Evolutionary conservation across 2,113 vertebrate genomes (phyloP).

Genomic region (Alethe castanea): DNA sequence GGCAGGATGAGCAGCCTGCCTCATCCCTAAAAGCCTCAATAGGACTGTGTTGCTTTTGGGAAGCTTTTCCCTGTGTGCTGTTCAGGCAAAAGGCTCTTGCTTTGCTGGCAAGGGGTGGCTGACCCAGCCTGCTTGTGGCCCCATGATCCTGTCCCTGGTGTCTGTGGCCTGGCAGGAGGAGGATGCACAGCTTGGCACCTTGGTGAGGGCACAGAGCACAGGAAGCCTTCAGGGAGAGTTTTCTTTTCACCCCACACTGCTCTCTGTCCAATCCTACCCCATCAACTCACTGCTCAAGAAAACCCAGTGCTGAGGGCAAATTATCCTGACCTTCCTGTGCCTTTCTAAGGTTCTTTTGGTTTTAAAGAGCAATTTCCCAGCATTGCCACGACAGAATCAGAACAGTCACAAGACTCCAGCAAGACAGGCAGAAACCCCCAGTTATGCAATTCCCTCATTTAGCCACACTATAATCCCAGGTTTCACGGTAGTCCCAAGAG

Average conservation of each 20-base stretch:
- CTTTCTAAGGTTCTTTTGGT: not conserved
- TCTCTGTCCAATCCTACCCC: not conserved
- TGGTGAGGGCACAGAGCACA: not conserved
- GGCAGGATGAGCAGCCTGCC: not conserved
- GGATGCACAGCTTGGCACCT: not conserved
- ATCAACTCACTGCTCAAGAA: not conserved
- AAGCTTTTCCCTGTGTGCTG: not conserved
- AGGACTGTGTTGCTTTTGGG: not conserved
- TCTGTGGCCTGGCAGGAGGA: not conserved
- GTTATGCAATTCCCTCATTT: not conserved
- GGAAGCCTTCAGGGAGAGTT: not conserved
- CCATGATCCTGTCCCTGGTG: not conserved
- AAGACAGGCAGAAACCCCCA: not conserved
- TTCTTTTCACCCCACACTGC: not conserved
- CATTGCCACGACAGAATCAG: not conserved
- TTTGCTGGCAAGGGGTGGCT: not conserved
- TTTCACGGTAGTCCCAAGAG: not conserved
- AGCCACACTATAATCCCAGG: not conserved
- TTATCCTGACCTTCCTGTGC: not conserved
- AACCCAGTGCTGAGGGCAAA: not conserved
- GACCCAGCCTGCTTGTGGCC: not conserved
- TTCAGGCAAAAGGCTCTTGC: not conserved
- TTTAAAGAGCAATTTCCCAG: conserved; percentile 8
- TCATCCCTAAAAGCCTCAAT: not conserved
- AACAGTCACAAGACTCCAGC: not conserved